Conservation (phyloP, 2,113 vertebrate species). For the Thalassoma bifasciatum region DNA sequence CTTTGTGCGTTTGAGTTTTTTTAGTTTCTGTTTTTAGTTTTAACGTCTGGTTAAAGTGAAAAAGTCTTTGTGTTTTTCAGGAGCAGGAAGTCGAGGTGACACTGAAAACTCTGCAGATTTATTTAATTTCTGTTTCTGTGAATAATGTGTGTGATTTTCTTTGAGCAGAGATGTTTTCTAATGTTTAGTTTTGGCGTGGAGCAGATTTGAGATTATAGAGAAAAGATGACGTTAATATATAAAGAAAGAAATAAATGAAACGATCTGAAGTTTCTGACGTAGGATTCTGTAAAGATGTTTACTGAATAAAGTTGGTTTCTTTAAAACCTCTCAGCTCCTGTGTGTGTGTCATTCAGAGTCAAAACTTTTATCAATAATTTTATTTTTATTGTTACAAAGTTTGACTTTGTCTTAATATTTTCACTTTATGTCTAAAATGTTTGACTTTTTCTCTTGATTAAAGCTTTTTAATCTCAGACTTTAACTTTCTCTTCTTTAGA, state of each 20-base stretch:
- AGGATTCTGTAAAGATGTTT: slow-evolving; percentile 65
- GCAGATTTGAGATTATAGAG: slow-evolving; percentile 31
- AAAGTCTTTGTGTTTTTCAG: not conserved
- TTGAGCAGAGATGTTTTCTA: slow-evolving; percentile 60
- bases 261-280: too few relatives aligned
- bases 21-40: too few relatives aligned
- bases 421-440: too few relatives aligned
- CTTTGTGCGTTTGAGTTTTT: too few relatives aligned
- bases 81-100: slow-evolving; percentile 27
- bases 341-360: too few relatives aligned
- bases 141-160: slow-evolving; percentile 55
- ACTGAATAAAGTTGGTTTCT: slow-evolving; percentile 78
- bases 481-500: too few relatives aligned
- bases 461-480: too few relatives aligned
- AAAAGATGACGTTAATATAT: slow-evolving; percentile 31
- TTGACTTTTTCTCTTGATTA: too few relatives aligned
- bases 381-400: too few relatives aligned
- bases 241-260: slow-evolving; percentile 5
- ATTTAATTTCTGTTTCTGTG: slow-evolving; percentile 28
- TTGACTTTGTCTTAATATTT: too few relatives aligned
- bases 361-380: too few relatives aligned
- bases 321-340: slow-evolving; percentile 18
- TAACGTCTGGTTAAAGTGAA: too few relatives aligned
- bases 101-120: slow-evolving; percentile 19
- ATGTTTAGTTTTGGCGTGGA: slow-evolving; percentile 56